phyloP scores from a whole-genome alignment of 37 sponge, comb jelly and placozoan genomes.

The Petrosia ficiformis region DNA sequence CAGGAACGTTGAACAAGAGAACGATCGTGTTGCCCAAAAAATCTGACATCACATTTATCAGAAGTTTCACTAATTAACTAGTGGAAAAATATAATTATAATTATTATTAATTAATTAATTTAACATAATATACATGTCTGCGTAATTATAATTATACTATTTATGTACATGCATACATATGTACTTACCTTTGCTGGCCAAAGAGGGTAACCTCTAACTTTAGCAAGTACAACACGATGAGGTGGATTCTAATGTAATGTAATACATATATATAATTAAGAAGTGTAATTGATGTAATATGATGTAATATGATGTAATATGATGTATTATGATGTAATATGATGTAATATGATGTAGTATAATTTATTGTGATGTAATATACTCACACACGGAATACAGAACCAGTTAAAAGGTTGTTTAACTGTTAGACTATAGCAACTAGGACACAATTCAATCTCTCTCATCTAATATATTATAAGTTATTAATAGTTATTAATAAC shows the following conservation, averaged over 20 bases:
- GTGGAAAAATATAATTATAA: background rate
- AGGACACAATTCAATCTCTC: conserved; percentile 86
- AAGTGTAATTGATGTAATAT: background rate
- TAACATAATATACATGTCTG: too few relatives aligned
- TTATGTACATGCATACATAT: background rate
- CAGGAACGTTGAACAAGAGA: conserved; percentile 50
- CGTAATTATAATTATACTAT: background rate
- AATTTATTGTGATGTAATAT: background rate
- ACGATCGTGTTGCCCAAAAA: conserved; percentile 94
- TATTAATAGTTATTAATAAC: background rate
- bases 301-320: background rate
- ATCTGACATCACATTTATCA: conserved; percentile 89
- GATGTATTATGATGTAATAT: too few relatives aligned
- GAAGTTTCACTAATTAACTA: conserved; percentile 75
- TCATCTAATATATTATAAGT: conserved; percentile 51
- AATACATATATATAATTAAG: background rate
- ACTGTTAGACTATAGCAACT: conserved; percentile 84
- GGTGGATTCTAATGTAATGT: conserved; percentile 48
- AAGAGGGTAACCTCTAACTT: conserved; percentile 86
- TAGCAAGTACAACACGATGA: conserved; percentile 85
- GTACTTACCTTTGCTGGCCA: conserved; percentile 92
- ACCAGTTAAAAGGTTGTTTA: conserved; percentile 79
- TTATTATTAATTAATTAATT: background rate
- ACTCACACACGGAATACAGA: conserved; percentile 85
- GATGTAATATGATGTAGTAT: too few relatives aligned